Evolutionary conservation across 2,113 vertebrate species (phyloP).

Genomic region (Ranitomeya imitator): DNA sequence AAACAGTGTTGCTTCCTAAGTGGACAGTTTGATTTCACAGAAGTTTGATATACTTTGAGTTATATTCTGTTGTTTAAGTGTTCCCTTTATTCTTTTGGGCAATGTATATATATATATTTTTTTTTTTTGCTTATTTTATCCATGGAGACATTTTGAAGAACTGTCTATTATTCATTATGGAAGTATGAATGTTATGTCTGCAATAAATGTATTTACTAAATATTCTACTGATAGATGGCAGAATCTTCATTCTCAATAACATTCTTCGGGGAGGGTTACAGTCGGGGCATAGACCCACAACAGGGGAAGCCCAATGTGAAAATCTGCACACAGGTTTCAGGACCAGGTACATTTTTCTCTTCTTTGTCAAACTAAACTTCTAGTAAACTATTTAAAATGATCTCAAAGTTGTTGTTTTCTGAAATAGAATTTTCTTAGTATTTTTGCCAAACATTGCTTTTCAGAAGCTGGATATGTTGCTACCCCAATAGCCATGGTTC

Average conservation of each 20-base stretch:
- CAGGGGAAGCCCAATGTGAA: constrained; percentile 82
- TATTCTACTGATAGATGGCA: constrained; percentile 77
- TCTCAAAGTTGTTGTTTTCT: background rate
- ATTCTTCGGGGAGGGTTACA: constrained; percentile 90
- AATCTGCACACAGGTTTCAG: constrained; percentile 90
- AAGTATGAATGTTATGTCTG: background rate
- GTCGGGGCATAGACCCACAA: constrained; percentile 74
- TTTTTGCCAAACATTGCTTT: background rate
- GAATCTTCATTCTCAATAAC: constrained; percentile 85
- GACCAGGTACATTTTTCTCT: constrained; percentile 79
- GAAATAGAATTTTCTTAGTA: background rate
- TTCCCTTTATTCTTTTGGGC: too few species aligned
- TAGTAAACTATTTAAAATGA: background rate
- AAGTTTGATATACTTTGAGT: too few species aligned
- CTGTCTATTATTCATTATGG: background rate
- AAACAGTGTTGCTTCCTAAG: too few species aligned
- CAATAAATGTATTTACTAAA: background rate
- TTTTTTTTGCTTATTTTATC: too few species aligned
- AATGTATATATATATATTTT: too few species aligned
- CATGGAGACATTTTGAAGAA: too few species aligned
- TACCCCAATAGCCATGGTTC: constrained; percentile 92
- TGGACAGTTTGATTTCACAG: too few species aligned
- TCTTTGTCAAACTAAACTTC: background rate
- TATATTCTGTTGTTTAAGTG: too few species aligned
- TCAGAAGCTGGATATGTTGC: constrained; percentile 86